Conservation (phyloP, 2,888 invertebrate species). For the Anagyrus pseudococci region DNA sequence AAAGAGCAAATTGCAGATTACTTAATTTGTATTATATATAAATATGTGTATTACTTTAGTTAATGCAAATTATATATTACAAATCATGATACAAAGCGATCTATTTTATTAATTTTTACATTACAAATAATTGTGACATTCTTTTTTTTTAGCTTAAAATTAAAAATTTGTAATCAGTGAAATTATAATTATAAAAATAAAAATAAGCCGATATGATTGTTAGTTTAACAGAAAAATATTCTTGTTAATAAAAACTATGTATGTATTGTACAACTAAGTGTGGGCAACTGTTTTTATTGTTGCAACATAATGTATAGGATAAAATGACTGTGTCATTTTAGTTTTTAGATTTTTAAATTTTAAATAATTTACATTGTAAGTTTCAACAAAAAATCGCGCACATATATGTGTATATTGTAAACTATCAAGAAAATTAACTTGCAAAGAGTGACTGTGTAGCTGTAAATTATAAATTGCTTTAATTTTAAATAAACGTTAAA, state of each 20-base stretch:
- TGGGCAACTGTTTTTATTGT: conserved; percentile 36
- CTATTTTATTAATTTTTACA: conserved; percentile 34
- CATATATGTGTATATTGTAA: conserved; percentile 35
- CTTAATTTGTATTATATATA: conserved; percentile 41
- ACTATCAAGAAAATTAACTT: conserved; percentile 33
- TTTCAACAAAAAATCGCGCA: conserved; percentile 22
- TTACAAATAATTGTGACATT: conserved; percentile 10
- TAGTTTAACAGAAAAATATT: conserved; percentile 36
- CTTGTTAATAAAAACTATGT: conserved; percentile 37
- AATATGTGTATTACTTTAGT: conserved; percentile 36
- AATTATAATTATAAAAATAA: conserved; percentile 5
- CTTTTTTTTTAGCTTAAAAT: not conserved
- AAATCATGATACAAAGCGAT: conserved; percentile 29
- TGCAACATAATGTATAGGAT: conserved; percentile 34
- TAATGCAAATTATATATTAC: conserved; percentile 35
- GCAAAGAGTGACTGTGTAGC: conserved; percentile 35
- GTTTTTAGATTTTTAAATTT: conserved; percentile 39
- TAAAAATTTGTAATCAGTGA: conserved; percentile 18
- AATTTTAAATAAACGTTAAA: conserved; percentile 36
- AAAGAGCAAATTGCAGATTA: conserved; percentile 34
- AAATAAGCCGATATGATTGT: conserved; percentile 17
- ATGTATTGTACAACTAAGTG: conserved; percentile 37
- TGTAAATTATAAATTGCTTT: conserved; percentile 37
- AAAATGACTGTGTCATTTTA: conserved; percentile 40
- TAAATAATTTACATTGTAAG: conserved; percentile 37